Base-by-base conservation (phyloP, 2,888 invertebrate species). In the Ennomos quercinarius region DNA sequence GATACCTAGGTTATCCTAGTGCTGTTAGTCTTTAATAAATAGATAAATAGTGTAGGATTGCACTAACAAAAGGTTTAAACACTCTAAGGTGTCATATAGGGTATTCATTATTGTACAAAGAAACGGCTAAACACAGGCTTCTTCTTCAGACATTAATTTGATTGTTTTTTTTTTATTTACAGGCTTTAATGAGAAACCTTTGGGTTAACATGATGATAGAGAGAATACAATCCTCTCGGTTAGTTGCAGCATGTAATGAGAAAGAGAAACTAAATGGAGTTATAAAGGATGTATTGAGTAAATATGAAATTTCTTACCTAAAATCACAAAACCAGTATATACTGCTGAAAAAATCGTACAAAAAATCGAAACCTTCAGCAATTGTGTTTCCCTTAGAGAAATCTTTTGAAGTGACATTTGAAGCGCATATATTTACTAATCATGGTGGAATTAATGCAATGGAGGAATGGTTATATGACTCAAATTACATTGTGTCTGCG, bases 361-460 rank as follows among this genome's bases (percentile, higher is more conserved):
- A 6, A 27, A 27, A 6, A 27, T 27, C 27, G 5, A 27, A 27
- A 5, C 27, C 27, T 3, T 27, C 27, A 3, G 27, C 27, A 6
- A 27, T 27, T 6, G 27, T 27, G 0, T 27, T 60, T 0, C 38
- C 59, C 0, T 39, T 54, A 9, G 59, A 60, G 38, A 13, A 37
- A 4, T 46, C 59, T 0, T 60, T 46, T 13, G 46, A 60, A 45
- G 5, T 42, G 0, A 42, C 41, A 3, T 10, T 50, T 1, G 37
- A 46, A 4, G 54, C 59, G 0, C 59, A 60, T 37, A 8, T 54
- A 1, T 8, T 10, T 4, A 60, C 54, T 1, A 10, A 35, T 1
- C 59, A 60, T 5, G 54, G 59, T 0, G 12, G 8, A 2, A 34
- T 37, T 5, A 6, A 1, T 0, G 37, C 12, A 0, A 60, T 54